Conservation (phyloP, 2,113 vertebrate species). For the Poeciliopsis turrubarensis region DNA sequence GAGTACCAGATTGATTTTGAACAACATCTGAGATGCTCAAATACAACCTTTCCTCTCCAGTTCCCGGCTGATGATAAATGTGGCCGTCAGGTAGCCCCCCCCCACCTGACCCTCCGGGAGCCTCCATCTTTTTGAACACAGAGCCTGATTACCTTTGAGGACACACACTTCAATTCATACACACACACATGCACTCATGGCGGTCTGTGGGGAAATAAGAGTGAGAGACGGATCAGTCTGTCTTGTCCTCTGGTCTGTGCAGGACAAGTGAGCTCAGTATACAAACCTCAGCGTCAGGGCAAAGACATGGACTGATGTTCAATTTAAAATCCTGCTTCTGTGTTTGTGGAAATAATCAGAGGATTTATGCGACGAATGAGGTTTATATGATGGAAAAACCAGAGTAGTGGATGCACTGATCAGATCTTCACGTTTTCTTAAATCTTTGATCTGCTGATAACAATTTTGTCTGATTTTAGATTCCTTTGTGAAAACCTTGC, state of each 20-base stretch:
- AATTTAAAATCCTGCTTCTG: background rate
- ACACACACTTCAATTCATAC: conserved; percentile 13
- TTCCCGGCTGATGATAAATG: conserved; percentile 62
- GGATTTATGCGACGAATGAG: too few species aligned
- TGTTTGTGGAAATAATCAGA: too few species aligned
- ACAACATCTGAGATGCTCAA: conserved; percentile 48
- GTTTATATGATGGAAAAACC: too few species aligned
- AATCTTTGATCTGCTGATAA: too few species aligned
- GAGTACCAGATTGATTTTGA: conserved; percentile 57
- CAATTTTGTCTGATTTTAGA: too few species aligned
- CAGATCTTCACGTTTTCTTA: too few species aligned
- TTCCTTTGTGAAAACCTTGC: too few species aligned
- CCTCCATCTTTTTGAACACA: conserved; percentile 54
- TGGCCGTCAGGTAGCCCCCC: conserved; percentile 45
- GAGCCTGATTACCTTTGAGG: conserved; percentile 61
- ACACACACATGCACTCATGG: conserved; percentile 10
- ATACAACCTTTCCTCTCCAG: conserved; percentile 52
- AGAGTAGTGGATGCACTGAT: too few species aligned
- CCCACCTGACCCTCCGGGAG: conserved; percentile 39
- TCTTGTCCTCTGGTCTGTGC: conserved; percentile 30
- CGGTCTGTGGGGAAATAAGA: conserved; percentile 50
- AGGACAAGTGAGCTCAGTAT: conserved; percentile 23
- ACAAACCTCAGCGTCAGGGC: conserved; percentile 16
- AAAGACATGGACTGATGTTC: background rate
- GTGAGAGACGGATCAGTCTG: conserved; percentile 34